A percentile compares a stretch with the other conserved stretches of the same genome.
Conservation (phyloP, 1,140 invertebrate genomes). For the Atta colombica region DNA sequence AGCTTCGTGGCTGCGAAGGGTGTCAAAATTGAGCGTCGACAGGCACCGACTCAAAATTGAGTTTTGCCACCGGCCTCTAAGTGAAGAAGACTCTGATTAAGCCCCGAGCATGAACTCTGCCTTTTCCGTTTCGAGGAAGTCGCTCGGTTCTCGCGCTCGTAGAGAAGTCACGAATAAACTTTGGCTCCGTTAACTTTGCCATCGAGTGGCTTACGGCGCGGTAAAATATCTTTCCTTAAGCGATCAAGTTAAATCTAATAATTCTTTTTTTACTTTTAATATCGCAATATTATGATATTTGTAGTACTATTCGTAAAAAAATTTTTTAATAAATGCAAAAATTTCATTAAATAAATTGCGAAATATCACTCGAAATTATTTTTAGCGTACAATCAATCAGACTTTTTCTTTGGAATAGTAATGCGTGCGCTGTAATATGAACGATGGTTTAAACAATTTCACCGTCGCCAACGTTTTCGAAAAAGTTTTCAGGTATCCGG, state of each 20-base stretch:
- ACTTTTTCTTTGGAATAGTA: conserved; percentile 21
- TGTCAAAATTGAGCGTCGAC: conserved; percentile 85
- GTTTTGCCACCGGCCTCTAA: conserved; percentile 83
- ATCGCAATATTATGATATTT: neutral
- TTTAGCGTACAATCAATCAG: neutral
- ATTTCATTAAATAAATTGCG: conserved; percentile 6
- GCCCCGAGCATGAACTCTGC: conserved; percentile 74
- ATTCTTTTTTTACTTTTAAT: neutral
- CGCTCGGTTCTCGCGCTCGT: neutral
- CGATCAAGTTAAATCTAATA: neutral
- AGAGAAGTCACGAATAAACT: conserved; percentile 50
- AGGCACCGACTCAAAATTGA: conserved; percentile 85
- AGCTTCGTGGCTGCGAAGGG: conserved; percentile 81
- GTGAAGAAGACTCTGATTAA: conserved; percentile 85
- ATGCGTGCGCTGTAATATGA: conserved; percentile 57
- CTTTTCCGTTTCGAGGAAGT: conserved; percentile 76
- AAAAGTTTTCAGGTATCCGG: conserved; percentile 64
- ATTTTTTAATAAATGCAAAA: neutral
- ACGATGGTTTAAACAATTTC: conserved; percentile 57
- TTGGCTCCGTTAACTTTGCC: conserved; percentile 31
- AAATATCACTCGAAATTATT: neutral
- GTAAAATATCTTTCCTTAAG: conserved; percentile 7
- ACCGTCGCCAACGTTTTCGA: conserved; percentile 61
- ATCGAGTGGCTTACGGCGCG: conserved; percentile 7
- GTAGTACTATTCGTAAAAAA: neutral